These are phyloP conservation scores for Rhogogaster chlorosoma DNA, from an alignment of 2,888 invertebrate species.

Conservation along the genomic window DNA sequence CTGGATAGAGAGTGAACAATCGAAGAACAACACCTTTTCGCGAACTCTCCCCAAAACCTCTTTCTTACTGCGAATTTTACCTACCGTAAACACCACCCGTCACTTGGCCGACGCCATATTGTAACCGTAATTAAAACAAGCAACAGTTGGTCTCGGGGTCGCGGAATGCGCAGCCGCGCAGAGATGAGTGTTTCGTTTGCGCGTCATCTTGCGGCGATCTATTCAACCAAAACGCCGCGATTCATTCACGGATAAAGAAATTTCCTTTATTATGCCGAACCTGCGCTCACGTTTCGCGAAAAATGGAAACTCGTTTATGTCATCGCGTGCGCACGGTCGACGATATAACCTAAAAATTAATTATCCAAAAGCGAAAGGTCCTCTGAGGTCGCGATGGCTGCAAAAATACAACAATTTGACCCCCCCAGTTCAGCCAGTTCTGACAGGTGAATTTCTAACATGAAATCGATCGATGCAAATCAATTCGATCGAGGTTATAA, in stretches of 20 bases:
- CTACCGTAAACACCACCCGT: neutral
- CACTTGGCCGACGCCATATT: neutral
- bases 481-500: neutral
- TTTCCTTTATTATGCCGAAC: neutral
- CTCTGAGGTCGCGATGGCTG: slow-evolving; percentile 76
- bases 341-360: neutral
- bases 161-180: neutral
- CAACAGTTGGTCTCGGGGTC: slow-evolving; percentile 16
- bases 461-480: neutral
- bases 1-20: neutral
- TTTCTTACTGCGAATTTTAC: neutral
- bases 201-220: neutral
- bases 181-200: neutral
- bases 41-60: neutral
- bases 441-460: slow-evolving; percentile 85
- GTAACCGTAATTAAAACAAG: slow-evolving; percentile 3
- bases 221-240: neutral
- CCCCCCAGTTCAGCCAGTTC: slow-evolving; percentile 95
- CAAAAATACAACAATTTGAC: slow-evolving; percentile 84
- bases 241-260: neutral
- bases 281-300: neutral
- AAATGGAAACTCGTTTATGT: neutral
- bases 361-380: neutral
- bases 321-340: neutral
- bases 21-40: neutral